Evolutionary conservation across 2,113 vertebrate genomes (phyloP).

Genomic region (Diphyllodes magnificus): DNA sequence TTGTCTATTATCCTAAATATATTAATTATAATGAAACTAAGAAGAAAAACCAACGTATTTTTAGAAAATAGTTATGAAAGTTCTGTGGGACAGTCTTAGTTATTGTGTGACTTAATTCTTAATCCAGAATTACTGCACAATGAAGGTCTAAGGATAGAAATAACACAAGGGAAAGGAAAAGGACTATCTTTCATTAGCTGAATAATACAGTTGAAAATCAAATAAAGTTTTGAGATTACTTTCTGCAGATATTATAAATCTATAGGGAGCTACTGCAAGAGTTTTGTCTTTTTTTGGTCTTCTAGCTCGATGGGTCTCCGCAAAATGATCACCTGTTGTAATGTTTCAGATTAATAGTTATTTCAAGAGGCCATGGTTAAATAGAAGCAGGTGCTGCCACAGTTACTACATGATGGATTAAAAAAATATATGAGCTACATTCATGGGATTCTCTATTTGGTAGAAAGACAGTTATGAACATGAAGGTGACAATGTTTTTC

Average conservation of each 20-base stretch:
- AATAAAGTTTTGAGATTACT: neutral
- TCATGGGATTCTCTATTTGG: neutral
- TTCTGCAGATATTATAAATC: neutral
- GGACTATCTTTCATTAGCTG: neutral
- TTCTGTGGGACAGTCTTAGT: neutral
- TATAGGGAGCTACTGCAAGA: neutral
- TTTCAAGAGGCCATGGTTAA: neutral
- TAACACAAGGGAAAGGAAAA: neutral
- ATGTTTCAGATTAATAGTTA: neutral
- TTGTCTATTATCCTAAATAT: neutral
- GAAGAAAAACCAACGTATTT: neutral
- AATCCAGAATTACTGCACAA: neutral
- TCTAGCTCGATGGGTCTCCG: neutral
- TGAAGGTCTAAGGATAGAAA: neutral
- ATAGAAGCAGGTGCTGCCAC: neutral
- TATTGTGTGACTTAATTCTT: neutral
- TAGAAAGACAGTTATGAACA: neutral
- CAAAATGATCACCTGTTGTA: neutral
- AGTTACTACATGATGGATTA: neutral
- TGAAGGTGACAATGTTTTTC: neutral
- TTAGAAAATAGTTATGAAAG: neutral
- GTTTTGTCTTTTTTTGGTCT: neutral
- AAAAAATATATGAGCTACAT: neutral
- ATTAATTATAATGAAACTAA: neutral
- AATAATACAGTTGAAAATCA: neutral